Evolutionary conservation across 2,113 vertebrate genomes (phyloP), one percentile per base, ranked within the genome.

Genomic region (Galbula dea): DNA sequence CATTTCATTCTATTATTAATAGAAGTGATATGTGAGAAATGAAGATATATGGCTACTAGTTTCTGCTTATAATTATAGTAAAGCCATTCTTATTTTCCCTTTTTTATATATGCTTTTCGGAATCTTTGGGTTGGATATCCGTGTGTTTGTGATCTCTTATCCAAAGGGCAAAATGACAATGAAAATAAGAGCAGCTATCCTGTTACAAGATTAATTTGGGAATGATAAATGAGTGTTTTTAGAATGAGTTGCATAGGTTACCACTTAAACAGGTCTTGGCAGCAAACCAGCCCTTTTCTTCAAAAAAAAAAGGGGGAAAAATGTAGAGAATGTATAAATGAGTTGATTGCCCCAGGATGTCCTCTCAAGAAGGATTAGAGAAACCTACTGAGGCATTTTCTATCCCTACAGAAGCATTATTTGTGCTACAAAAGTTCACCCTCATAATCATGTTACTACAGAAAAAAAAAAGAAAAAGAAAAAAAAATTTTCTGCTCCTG

Each of bases 211-310:
- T 95, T 97, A 96, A 97, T 95, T 95, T 95, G 86, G 66, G 71
- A 95, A 96, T 97, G 97, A 98, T 96, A 96, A 97, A 97, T 95
- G 96, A 95, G 58, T 96, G 84, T 86, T 96, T 95, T 95, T 97
- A 93, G 90, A 97, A 94, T 62, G 86, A 96, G 97, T 94, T 95
- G 69, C 88, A 90, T 68, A 94, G 92, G 93, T 94, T 96, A 93
- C 91, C 87, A 91, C 91, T 96, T 96, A 93, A 97, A 95, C 83
- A 97, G 91, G 68, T 91, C 89, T 96, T 97, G 96, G 96, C 95
- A 95, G 67, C 80, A 94, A 96, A 96, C 83, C 94, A 96, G 68
- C 68, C 73, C 58, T 59, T 94, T 92, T 80, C 65, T 88, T 95
- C 68, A 79, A 41, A 32, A 72, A 61, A 87, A 66, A 88, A 17